Evolutionary conservation across 2,888 invertebrate genomes (phyloP).

Genomic region (Netelia inedita): DNA sequence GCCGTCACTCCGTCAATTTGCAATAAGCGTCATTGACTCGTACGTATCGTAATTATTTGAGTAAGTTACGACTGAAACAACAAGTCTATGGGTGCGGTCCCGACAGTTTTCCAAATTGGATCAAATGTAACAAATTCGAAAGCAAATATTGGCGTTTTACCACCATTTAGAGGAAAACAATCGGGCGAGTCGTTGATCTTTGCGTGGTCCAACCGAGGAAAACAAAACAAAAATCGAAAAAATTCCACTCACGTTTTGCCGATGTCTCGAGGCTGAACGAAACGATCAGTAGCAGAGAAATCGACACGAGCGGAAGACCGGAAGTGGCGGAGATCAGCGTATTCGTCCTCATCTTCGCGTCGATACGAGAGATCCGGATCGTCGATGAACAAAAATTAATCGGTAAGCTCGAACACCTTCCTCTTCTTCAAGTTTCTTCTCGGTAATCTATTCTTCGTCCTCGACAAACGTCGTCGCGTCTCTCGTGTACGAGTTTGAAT

Average conservation of each 20-base stretch:
- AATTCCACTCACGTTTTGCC: conserved; percentile 78
- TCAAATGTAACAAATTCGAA: background rate
- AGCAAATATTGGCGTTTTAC: background rate
- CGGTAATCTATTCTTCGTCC: background rate
- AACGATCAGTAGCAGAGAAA: conserved; percentile 71
- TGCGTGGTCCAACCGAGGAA: background rate
- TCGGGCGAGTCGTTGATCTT: too few relatives aligned
- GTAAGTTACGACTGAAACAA: background rate
- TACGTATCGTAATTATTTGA: background rate
- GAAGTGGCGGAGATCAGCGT: conserved; percentile 62
- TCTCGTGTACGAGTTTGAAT: background rate
- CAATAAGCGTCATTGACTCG: too few relatives aligned
- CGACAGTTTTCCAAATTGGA: background rate
- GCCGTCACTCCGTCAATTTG: too few relatives aligned
- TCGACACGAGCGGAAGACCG: conserved; percentile 63
- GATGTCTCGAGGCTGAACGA: conserved; percentile 71
- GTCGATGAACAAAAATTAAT: conserved; percentile 11
- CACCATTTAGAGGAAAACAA: background rate
- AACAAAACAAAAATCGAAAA: background rate
- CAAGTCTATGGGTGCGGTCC: background rate
- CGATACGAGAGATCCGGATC: conserved; percentile 3
- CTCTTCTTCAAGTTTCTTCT: background rate
- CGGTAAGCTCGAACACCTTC: conserved; percentile 2
- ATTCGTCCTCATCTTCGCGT: conserved; percentile 54
- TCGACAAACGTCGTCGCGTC: too few relatives aligned